These are phyloP conservation scores for Sminthurinus aureus DNA, from an alignment of 2,888 invertebrate genomes.

Conservation along the genomic window DNA sequence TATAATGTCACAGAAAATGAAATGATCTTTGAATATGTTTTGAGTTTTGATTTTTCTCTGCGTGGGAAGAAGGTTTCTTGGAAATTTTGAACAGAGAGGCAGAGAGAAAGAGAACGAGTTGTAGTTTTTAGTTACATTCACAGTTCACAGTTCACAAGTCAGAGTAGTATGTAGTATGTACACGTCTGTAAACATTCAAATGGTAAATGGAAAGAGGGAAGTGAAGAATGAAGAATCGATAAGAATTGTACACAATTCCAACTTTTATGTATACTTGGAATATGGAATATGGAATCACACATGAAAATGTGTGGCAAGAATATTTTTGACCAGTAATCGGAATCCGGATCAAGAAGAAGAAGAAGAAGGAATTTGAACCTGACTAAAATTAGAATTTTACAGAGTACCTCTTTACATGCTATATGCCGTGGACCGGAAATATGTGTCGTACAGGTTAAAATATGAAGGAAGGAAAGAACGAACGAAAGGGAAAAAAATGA, in stretches of 20 bases:
- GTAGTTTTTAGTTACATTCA: too few relatives aligned
- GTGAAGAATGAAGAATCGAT: neutral
- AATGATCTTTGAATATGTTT: neutral
- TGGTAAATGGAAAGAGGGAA: neutral
- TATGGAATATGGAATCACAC: neutral
- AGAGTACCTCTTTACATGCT: constrained; percentile 49
- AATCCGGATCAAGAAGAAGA: constrained; percentile 36
- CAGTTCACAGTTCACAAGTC: too few relatives aligned
- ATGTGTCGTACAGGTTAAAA: constrained; percentile 6
- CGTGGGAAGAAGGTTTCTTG: neutral
- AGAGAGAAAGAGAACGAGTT: neutral
- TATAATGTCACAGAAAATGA: neutral
- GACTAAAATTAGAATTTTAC: constrained; percentile 53
- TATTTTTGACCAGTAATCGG: constrained; percentile 39
- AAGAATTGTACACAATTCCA: neutral
- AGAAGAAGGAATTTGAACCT: constrained; percentile 10
- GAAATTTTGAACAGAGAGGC: neutral
- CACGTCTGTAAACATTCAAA: neutral
- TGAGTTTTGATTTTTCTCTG: neutral
- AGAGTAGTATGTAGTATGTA: neutral
- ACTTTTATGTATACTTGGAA: neutral
- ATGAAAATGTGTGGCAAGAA: constrained; percentile 26
- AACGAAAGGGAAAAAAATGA: constrained; percentile 24
- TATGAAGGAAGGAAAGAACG: neutral
- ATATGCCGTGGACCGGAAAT: constrained; percentile 46